Evolutionary conservation across 2,888 invertebrate genomes (phyloP).

Genomic region (Pemphredon lugubris): DNA sequence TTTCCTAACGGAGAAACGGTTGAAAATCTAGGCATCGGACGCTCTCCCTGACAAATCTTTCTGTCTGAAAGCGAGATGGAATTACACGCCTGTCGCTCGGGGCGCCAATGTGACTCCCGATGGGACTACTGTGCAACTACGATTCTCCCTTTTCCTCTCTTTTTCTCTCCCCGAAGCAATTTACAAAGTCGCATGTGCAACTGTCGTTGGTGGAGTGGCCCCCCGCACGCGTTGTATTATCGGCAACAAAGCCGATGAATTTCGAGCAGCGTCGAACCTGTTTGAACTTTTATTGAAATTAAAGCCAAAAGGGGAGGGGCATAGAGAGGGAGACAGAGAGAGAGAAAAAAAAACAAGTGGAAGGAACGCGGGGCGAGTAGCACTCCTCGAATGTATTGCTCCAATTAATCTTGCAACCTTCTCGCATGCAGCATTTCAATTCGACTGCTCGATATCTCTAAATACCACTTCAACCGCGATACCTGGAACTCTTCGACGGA

Average conservation of each 20-base stretch:
- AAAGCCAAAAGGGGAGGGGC: neutral
- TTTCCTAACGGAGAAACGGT: neutral
- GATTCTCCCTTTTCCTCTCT: neutral
- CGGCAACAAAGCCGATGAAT: constrained; percentile 3
- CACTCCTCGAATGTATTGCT: neutral
- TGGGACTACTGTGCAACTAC: neutral
- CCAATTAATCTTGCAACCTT: neutral
- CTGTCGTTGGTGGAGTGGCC: neutral
- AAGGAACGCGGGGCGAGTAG: neutral
- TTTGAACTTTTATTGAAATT: neutral
- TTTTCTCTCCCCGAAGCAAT: constrained; percentile 14
- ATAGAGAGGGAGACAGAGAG: too few relatives aligned
- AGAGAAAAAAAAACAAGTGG: too few relatives aligned
- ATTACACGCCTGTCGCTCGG: constrained; percentile 51
- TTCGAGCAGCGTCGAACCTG: neutral
- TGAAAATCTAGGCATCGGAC: neutral
- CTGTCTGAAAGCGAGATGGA: constrained; percentile 25
- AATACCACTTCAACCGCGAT: neutral
- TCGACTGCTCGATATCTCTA: neutral
- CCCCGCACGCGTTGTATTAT: too few relatives aligned
- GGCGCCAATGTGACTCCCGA: constrained; percentile 32
- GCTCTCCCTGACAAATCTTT: constrained; percentile 24
- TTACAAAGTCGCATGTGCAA: constrained; percentile 16
- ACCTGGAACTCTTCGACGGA: neutral
- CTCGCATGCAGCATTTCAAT: neutral